A percentile compares a stretch with the other conserved stretches of the same genome.
Evolutionary conservation across 2,113 vertebrate genomes (phyloP).

Genomic region (Anthoscopus minutus): DNA sequence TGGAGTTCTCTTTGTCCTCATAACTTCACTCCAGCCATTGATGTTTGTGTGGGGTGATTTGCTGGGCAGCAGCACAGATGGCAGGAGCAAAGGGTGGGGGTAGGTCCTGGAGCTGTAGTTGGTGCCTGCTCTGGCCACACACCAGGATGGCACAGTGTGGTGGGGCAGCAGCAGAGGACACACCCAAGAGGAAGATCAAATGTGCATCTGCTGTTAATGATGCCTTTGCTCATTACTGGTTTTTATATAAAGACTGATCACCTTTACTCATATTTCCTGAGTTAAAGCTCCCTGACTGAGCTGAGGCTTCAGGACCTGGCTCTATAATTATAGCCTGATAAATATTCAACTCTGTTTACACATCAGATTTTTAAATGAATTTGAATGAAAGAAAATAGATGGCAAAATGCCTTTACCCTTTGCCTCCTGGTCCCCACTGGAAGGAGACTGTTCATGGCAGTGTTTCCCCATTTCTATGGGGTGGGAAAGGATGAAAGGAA

Average conservation of each 20-base stretch:
- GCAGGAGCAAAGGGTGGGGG: neutral
- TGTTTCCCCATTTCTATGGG: rapidly evolving
- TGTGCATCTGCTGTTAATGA: neutral
- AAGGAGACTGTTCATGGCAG: neutral
- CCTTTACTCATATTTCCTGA: neutral
- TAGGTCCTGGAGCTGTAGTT: neutral
- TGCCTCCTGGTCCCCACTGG: neutral
- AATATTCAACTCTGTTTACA: neutral
- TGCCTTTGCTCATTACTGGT: neutral
- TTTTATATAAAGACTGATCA: neutral
- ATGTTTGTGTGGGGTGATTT: neutral
- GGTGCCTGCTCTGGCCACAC: neutral
- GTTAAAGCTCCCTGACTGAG: neutral
- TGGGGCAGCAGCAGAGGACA: neutral
- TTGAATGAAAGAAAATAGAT: neutral
- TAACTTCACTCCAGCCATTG: neutral
- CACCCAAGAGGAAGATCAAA: neutral
- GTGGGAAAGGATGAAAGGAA: neutral
- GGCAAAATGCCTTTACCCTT: neutral
- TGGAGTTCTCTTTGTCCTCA: neutral
- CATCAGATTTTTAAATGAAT: neutral
- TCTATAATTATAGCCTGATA: neutral
- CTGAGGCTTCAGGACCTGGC: neutral
- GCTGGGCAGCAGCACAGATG: neutral
- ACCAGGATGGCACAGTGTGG: rapidly evolving